Base-by-base conservation (phyloP, 92 coral and sea anemone species). In the Anthopleura xanthogrammica region DNA sequence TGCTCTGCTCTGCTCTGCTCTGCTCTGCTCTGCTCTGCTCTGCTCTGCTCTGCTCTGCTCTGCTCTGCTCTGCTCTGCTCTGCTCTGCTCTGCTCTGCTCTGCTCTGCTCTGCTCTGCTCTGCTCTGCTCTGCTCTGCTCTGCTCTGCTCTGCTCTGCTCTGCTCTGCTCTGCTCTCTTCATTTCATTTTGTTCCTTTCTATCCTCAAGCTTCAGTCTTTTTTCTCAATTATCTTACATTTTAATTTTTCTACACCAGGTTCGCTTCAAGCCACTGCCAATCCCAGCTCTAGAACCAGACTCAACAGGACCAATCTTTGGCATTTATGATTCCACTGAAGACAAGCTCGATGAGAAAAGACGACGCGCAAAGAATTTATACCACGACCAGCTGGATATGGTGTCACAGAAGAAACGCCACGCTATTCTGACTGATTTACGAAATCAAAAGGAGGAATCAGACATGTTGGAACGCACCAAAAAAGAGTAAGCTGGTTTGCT, bases 221-320 rank as follows among this genome's bases (percentile, higher is more conserved):
- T 62, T 62, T 62, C 70, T 20, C 23, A 62, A 20, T 29, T n/a
- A 1, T 20, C 70, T 29, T 29, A 41, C 48, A 8, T 46, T 46
- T 77, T 77, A 48, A 77, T 82, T 52, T 41, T 82, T 40, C 56
- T 23, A 56, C 66, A 8, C n/a, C 80, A 96, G 98, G 93, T 96
- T 68, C 98, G 98, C 50, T 92, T 91, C 84, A 97, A 97, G 78
- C 98, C 99, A 36, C 91, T 97, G 39, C 99, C 99, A 16, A 90
- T 97, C 48, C 99, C 99, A 42, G 99, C 95, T 2, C 94, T 95
- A 54, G 98, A 97, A 85, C 99, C 99, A 12, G 99, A 97, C 90
- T 93, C 98, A 13, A 87, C 79, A 71, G 97, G 92, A 3, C 99
- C 99, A 48, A 94, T 97, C 84, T 97, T 97, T 81, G 99, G 99